Conservation (phyloP, 2,888 invertebrate genomes). For the Xylota sylvarum region DNA sequence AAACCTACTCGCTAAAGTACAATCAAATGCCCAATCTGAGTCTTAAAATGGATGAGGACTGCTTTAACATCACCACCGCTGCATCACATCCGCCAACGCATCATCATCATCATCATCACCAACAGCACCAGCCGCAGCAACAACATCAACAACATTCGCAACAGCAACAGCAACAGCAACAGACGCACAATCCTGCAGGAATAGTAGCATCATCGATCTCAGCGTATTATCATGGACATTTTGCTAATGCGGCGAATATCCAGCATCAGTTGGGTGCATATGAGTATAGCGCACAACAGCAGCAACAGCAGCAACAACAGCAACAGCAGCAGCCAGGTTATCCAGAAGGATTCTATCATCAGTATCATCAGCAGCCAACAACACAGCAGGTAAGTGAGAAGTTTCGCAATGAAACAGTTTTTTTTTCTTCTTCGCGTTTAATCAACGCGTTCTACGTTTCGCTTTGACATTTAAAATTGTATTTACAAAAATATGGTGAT, state of each 20-base stretch:
- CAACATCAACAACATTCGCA: slow-evolving; percentile 78
- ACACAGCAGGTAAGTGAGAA: slow-evolving; percentile 81
- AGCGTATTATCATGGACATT: slow-evolving; percentile 83
- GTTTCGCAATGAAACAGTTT: too few species aligned
- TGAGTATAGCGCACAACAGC: slow-evolving; percentile 82
- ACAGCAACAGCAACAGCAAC: slow-evolving; percentile 77
- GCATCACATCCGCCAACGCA: slow-evolving; percentile 79
- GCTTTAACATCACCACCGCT: slow-evolving; percentile 88
- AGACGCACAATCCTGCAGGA: slow-evolving; percentile 77
- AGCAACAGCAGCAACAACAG: slow-evolving; percentile 77
- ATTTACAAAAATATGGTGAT: too few species aligned
- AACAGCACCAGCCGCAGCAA: slow-evolving; percentile 78
- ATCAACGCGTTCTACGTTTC: too few species aligned
- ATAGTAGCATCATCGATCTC: slow-evolving; percentile 69
- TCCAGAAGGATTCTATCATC: slow-evolving; percentile 80
- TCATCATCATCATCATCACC: slow-evolving; percentile 69
- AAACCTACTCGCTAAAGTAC: slow-evolving; percentile 93
- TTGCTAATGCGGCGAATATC: slow-evolving; percentile 83
- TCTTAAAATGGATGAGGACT: slow-evolving; percentile 95
- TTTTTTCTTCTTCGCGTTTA: too few species aligned
- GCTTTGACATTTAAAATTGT: too few species aligned
- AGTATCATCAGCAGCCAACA: slow-evolving; percentile 78
- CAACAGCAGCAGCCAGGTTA: slow-evolving; percentile 77
- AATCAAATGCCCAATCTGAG: slow-evolving; percentile 88
- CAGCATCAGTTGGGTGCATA: slow-evolving; percentile 81